These are phyloP conservation scores for Colletes gigas DNA, from an alignment of 1,140 invertebrate genomes.

Conservation along the genomic window DNA sequence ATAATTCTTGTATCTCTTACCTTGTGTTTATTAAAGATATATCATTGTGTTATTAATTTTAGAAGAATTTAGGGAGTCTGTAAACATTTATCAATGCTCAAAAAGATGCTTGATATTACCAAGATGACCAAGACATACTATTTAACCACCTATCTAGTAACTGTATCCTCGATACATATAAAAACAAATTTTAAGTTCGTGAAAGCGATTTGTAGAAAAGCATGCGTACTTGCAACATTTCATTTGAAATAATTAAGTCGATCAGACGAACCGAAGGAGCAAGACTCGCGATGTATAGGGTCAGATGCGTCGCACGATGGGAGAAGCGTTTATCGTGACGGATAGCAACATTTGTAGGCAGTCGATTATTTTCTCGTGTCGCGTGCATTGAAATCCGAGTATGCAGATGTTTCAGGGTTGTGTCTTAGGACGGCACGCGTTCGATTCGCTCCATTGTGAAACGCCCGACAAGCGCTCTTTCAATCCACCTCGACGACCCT, in stretches of 20 bases:
- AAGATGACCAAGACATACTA: no score
- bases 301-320: background rate
- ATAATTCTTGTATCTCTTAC: no score
- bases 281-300: background rate
- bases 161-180: background rate
- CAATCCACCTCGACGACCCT: conserved; percentile 60
- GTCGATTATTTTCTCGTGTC: conserved; percentile 47
- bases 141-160: no score
- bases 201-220: background rate
- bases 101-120: no score
- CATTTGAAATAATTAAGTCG: background rate
- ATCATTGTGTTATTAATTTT: no score
- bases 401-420: conserved; percentile 45
- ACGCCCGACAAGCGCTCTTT: conserved; percentile 52
- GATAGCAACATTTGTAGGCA: conserved; percentile 19
- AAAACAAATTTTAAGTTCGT: no score
- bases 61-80: no score
- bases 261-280: background rate
- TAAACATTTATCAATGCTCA: no score
- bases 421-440: conserved; percentile 59
- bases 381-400: conserved; percentile 49
- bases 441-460: conserved; percentile 64
- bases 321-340: conserved; percentile 26
- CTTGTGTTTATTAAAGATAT: no score
- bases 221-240: background rate